Evolutionary conservation across 2,113 vertebrate genomes (phyloP), one percentile per base, ranked within the genome.

Genomic region (Phylloscopus trochilus): DNA sequence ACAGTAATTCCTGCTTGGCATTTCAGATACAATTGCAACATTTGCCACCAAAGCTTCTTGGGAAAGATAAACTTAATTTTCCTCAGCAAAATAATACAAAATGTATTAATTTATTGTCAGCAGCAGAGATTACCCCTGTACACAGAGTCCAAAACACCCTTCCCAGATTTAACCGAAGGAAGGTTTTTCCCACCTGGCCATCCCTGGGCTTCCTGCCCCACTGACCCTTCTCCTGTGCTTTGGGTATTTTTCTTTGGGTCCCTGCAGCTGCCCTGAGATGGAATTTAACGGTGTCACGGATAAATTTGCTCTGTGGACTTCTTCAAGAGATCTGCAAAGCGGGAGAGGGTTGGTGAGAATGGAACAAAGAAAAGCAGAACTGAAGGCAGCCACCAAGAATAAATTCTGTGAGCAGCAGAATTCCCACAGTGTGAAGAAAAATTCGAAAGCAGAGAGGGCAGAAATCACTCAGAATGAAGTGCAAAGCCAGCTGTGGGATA

Each of bases 1-100:
- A 47, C 63, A 23, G 39, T 31, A 8, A 81, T 72, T 93, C 74
- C 63, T 67, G 56, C 80, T 5, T 15, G 14, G 16, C 31, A 9
- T 60, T 86, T 91, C 77, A 89, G 92, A 95, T 85, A 85, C 51
- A 91, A 28, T 91, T 95, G 96, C 91, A 96, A 97, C 89, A 92
- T 74, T 92, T 90, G 64, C 84, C 60, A 27, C 1, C 2, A 74
- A 89, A 89, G 80, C 64, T 59, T 44, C 90, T 91, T 12, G 53
- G 74, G 43, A 84, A 84, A 91, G 96, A 96, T 91, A 92, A 88
- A 73, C 53, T 62, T 46, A 7, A 41, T 51, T 64, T 77, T 78
- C 91, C 47, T 49, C 60, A 52, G 20, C 37, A 24, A n/a, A n/a
- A n/a, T n/a, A n/a, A 68, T 27, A 77, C 49, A 70, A 82, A 95